Percentiles rank a stretch among this genome's conserved stretches.
These are phyloP conservation scores for Drosophila phalerata DNA, from an alignment of 2,888 invertebrate genomes.

Conservation along the genomic window DNA sequence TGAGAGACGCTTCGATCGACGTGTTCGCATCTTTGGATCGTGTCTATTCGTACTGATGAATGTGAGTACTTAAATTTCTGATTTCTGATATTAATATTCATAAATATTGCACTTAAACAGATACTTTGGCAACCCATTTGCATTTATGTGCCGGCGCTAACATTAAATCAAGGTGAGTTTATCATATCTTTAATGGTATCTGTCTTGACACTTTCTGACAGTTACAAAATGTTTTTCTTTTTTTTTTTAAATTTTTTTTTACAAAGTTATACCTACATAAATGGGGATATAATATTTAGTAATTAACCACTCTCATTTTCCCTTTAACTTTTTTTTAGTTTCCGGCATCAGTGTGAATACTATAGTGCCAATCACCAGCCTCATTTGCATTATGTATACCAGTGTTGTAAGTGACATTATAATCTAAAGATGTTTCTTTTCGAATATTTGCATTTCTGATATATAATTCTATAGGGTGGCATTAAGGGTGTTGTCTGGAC, in stretches of 20 bases:
- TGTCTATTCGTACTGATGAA: conserved; percentile 89
- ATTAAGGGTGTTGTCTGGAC: conserved; percentile 93
- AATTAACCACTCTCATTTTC: background rate
- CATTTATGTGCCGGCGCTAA: conserved; percentile 91
- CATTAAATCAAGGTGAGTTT: conserved; percentile 92
- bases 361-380: conserved; percentile 92
- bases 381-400: conserved; percentile 94
- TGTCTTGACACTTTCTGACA: no score
- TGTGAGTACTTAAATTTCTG: conserved; percentile 86
- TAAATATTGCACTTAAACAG: conserved; percentile 37
- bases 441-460: background rate
- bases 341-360: conserved; percentile 91
- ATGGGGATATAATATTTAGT: no score
- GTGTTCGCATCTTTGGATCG: conserved; percentile 89
- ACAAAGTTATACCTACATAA: no score
- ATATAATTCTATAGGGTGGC: conserved; percentile 87
- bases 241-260: no score
- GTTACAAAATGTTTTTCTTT: no score
- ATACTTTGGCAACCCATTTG: conserved; percentile 82
- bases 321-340: conserved; percentile 52
- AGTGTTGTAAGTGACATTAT: conserved; percentile 89
- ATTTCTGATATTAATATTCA: background rate
- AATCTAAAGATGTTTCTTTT: background rate
- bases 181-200: no score
- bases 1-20: conserved; percentile 90